A percentile compares a stretch with the other conserved stretches of the same genome.
phyloP scores from a whole-genome alignment of 2,797 vertebrate species.

The Jordanella pulchra region DNA sequence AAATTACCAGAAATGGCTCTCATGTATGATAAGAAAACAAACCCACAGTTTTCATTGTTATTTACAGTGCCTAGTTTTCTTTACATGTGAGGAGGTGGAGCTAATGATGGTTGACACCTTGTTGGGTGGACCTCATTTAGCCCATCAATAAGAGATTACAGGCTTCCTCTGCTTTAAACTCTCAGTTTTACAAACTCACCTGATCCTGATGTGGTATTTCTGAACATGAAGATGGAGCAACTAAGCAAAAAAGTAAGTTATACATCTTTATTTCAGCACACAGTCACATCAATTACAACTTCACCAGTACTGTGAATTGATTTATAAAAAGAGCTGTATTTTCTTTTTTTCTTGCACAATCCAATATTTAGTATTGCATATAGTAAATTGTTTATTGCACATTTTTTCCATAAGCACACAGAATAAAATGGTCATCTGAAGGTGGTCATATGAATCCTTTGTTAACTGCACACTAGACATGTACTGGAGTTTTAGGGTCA shows the following conservation, averaged over 20 bases:
- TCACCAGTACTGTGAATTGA: no score
- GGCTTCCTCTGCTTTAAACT: constrained; percentile 38
- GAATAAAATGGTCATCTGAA: no score
- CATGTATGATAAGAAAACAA: background rate
- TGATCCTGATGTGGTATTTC: constrained; percentile 21
- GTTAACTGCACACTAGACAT: no score
- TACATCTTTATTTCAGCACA: constrained; percentile 20
- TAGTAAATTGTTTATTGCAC: background rate
- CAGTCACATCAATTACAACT: background rate
- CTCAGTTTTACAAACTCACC: constrained; percentile 36
- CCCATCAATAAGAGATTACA: constrained; percentile 42
- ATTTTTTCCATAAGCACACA: no score
- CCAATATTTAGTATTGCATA: background rate
- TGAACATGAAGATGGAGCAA: constrained; percentile 31
- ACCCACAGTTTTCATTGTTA: background rate
- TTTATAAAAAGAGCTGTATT: background rate
- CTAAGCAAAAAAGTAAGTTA: constrained; percentile 60
- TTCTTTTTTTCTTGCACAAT: background rate
- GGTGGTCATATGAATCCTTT: no score
- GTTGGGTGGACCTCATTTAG: constrained; percentile 43
- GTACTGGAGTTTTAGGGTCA: no score
- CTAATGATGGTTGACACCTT: constrained; percentile 11
- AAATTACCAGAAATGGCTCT: background rate
- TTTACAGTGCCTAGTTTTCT: constrained; percentile 11
- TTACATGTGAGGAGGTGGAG: constrained; percentile 49